Evolutionary conservation across 2,888 invertebrate species (phyloP), one percentile per base, ranked within the genome.

Genomic region (Nephrotoma flavescens): DNA sequence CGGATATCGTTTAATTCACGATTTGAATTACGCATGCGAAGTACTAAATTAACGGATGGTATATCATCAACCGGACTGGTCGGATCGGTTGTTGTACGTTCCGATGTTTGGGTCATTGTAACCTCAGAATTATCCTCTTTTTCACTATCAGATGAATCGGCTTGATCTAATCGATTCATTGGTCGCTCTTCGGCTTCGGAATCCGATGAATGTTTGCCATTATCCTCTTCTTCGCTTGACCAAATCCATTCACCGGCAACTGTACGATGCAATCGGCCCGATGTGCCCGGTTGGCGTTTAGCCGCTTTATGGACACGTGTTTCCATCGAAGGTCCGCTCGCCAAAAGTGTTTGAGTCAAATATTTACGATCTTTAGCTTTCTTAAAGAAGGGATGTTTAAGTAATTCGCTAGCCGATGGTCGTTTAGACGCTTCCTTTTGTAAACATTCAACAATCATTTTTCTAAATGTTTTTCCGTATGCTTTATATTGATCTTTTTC

Each of bases 221-320:
- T 95, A 89, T 95, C 96, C 89, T 98, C 97, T 90, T 98, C 98
- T 90, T 97, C 97, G 89, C 97, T 97, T 87, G 98, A 98, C 98
- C 99, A 99, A 87, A 98, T 98, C 99, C 99, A 99, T 91, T 98
- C 98, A 52, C 99, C 99, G 41, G 98, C 98, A 89, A 97, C 97
- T 88, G 98, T 98, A 90, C 98, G 95, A 92, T 98, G 98, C 88
- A 98, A 92, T 0, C 96, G 94, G 15, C 96, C 96, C 41, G 96
- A 96, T 0, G 97, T 95, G 42, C 97, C 97, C 0, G 97, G 97
- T 92, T 96, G 96, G 88, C 97, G 93, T 95, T 92, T 96, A 44
- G 92, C 90, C 0, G 92, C 97, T 94, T 98, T 98, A 90, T 97
- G 96, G 9, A 98, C 97, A 89, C 98, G 95, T 5, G 97, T 96